phyloP scores from a whole-genome alignment of 2,113 vertebrate genomes.

The Thalassarche chlororhynchos region DNA sequence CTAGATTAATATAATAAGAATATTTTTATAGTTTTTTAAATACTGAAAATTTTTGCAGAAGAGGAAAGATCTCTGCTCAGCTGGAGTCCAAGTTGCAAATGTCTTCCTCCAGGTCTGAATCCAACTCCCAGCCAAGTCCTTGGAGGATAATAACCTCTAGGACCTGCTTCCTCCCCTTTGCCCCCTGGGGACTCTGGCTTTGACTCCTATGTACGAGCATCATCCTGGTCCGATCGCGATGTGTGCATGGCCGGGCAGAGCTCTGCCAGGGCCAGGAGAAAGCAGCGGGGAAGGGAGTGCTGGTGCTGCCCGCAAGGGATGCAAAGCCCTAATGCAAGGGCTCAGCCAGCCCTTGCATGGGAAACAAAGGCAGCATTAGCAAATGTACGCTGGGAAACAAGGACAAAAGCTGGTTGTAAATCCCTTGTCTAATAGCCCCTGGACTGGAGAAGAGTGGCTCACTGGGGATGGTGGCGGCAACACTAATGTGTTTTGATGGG shows the following conservation, averaged over 20 bases:
- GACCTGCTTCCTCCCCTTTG: neutral
- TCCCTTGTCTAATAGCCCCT: neutral
- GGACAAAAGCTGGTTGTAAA: conserved; percentile 39
- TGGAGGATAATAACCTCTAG: neutral
- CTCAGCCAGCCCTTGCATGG: neutral
- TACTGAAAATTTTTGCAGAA: neutral
- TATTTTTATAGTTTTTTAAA: neutral
- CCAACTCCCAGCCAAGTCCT: neutral
- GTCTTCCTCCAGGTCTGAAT: neutral
- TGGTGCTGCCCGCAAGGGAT: neutral
- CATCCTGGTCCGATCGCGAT: accelerated
- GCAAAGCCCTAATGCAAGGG: conserved; percentile 28
- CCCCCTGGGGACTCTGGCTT: neutral
- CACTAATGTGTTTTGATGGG: neutral
- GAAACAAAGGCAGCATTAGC: conserved; percentile 52
- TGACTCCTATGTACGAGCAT: neutral
- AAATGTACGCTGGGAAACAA: neutral
- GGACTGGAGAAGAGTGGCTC: neutral
- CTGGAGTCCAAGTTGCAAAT: neutral
- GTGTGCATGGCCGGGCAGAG: neutral
- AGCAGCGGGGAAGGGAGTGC: neutral
- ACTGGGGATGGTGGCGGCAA: accelerated
- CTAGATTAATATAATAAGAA: neutral
- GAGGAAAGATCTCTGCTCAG: neutral
- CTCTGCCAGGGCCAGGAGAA: neutral